These are phyloP conservation scores for Serripes groenlandicus DNA, from an alignment of 2,888 invertebrate genomes.

Conservation along the genomic window DNA sequence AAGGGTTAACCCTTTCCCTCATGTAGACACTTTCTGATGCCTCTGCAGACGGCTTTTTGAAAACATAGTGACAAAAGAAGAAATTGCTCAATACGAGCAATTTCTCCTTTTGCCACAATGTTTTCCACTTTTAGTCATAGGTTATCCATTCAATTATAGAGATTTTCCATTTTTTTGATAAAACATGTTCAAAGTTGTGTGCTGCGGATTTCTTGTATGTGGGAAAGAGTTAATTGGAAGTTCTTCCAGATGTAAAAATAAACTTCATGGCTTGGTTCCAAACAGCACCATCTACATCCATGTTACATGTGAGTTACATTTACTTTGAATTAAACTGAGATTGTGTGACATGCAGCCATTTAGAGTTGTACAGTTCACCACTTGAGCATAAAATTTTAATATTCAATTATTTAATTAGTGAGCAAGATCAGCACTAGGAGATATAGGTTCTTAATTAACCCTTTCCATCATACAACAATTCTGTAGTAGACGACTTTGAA, in stretches of 20 bases:
- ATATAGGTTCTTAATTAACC: slow-evolving; percentile 37
- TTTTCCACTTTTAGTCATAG: no score
- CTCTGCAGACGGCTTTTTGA: neutral
- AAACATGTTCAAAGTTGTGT: no score
- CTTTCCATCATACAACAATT: neutral
- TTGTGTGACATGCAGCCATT: slow-evolving; percentile 43
- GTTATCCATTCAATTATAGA: no score
- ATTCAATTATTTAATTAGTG: slow-evolving; percentile 74
- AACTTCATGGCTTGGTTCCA: no score
- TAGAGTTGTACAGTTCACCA: slow-evolving; percentile 15
- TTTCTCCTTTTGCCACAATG: neutral
- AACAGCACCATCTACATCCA: no score
- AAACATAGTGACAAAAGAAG: slow-evolving; percentile 3
- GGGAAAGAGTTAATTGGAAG: no score
- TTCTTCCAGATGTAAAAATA: no score
- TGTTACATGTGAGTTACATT: no score
- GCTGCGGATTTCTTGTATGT: no score
- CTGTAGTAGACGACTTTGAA: no score
- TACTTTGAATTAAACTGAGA: no score
- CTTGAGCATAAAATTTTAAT: slow-evolving; percentile 70
- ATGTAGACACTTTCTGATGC: neutral
- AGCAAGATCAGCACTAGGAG: slow-evolving; percentile 26
- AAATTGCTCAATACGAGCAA: neutral
- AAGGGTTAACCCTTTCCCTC: neutral
- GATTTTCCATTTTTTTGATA: no score